Evolutionary conservation across 2,888 invertebrate genomes (phyloP).

Genomic region (Nomada hirtipes): DNA sequence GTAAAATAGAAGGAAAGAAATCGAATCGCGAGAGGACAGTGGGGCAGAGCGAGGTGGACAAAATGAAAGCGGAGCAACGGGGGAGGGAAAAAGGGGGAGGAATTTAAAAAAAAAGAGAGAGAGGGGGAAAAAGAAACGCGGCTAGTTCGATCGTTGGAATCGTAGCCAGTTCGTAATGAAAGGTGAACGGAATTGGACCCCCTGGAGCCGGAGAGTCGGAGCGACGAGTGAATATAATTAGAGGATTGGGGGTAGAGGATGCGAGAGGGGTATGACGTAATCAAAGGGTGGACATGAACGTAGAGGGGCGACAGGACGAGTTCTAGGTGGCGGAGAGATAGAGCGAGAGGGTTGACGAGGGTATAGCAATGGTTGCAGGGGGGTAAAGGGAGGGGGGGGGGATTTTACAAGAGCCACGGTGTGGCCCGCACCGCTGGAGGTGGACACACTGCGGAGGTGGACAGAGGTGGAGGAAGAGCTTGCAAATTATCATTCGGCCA

Average conservation of each 20-base stretch:
- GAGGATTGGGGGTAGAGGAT: constrained; percentile 80
- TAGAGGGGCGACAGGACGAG: constrained; percentile 64
- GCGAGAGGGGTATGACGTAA: constrained; percentile 82
- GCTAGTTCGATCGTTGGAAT: constrained; percentile 81
- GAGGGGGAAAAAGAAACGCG: constrained; percentile 70
- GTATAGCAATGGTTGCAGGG: constrained; percentile 64
- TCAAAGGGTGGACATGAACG: constrained; percentile 82
- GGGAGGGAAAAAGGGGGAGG: constrained; percentile 24
- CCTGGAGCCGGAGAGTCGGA: constrained; percentile 79
- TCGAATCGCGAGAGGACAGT: not conserved
- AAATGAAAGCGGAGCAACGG: constrained; percentile 21
- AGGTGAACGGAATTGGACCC: constrained; percentile 84
- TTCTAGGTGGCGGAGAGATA: constrained; percentile 53
- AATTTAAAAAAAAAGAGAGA: not conserved
- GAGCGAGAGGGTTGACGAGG: constrained; percentile 57
- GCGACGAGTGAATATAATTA: constrained; percentile 84
- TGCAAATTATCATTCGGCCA: constrained; percentile 83
- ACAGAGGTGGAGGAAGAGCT: constrained; percentile 66
- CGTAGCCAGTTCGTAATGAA: constrained; percentile 83
- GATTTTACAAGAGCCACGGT: constrained; percentile 56
- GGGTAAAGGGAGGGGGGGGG: constrained; percentile 60
- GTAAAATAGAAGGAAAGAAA: not conserved
- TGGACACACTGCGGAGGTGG: constrained; percentile 49
- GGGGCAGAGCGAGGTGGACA: not conserved
- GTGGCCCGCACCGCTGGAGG: constrained; percentile 61